A percentile compares a stretch with the other conserved stretches of the same genome.
These are phyloP conservation scores for Melinaea marsaeus DNA, from an alignment of 2,888 invertebrate genomes.

Conservation along the genomic window DNA sequence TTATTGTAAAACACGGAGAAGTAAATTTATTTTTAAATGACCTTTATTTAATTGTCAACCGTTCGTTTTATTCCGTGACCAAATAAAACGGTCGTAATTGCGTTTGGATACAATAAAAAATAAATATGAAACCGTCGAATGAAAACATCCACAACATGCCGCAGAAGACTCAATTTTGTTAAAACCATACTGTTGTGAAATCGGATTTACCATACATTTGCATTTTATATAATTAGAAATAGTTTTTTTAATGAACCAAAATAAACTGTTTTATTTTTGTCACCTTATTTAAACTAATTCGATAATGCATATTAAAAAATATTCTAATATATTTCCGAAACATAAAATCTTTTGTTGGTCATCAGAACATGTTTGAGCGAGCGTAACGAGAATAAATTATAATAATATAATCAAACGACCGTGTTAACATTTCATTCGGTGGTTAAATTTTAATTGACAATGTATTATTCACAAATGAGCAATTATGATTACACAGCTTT, in stretches of 20 bases:
- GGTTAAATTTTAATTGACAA: neutral
- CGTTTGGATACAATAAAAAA: slow-evolving; percentile 2
- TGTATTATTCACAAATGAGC: neutral
- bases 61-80: neutral
- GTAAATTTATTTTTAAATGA: neutral
- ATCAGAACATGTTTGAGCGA: too few relatives aligned
- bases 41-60: neutral
- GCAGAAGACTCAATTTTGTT: slow-evolving; percentile 10
- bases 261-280: too few relatives aligned
- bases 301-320: too few relatives aligned
- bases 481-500: neutral
- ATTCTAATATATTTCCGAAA: too few relatives aligned
- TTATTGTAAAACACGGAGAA: neutral
- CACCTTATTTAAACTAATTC: too few relatives aligned
- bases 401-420: neutral
- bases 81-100: neutral
- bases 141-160: slow-evolving; percentile 5
- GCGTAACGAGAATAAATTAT: too few relatives aligned
- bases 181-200: neutral
- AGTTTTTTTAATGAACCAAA: neutral
- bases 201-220: too few relatives aligned
- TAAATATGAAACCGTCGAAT: slow-evolving; percentile 2
- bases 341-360: too few relatives aligned
- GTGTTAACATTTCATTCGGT: slow-evolving; percentile 6
- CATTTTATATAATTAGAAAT: slow-evolving; percentile 6